Evolutionary conservation across 2,113 vertebrate genomes (phyloP).

Genomic region (Pangasianodon hypophthalmus): DNA sequence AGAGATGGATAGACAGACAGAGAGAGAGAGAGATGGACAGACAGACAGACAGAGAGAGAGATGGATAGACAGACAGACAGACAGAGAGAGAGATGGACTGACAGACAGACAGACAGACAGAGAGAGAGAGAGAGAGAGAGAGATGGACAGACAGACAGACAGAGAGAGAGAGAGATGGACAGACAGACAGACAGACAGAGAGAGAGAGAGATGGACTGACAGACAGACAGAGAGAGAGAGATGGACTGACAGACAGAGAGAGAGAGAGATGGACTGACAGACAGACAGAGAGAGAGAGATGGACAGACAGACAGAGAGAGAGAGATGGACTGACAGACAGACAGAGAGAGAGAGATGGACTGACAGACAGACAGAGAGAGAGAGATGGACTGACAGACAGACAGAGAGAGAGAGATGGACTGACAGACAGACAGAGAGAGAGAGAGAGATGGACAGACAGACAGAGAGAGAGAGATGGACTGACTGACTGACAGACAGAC

Average conservation of each 20-base stretch:
- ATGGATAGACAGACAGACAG: no score
- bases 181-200: neutral
- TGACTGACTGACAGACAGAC: neutral
- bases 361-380: neutral
- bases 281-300: neutral
- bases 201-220: neutral
- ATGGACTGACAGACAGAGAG: neutral
- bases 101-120: no score
- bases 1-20: neutral
- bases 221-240: neutral
- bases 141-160: no score
- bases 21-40: neutral
- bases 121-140: no score
- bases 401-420: neutral
- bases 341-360: neutral
- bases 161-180: accelerated
- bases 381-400: neutral
- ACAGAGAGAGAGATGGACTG: no score
- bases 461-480: neutral
- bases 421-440: no score
- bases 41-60: neutral
- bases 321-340: no score
- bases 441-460: accelerated
- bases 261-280: neutral
- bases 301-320: neutral